Evolutionary conservation across 2,113 vertebrate genomes (phyloP).

Genomic region (Hyaena hyaena): DNA sequence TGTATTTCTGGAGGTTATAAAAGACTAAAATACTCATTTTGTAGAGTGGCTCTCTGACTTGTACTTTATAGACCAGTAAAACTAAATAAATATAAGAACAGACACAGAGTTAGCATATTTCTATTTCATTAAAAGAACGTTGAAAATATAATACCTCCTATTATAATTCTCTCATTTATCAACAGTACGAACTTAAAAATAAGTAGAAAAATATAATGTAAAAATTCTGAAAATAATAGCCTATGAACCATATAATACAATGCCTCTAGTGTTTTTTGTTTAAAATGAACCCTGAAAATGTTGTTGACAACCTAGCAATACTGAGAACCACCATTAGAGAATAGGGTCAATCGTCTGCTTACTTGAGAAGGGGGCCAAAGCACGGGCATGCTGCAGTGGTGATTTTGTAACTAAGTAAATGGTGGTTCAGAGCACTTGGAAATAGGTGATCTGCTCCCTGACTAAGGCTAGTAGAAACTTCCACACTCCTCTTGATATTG

Average conservation of each 20-base stretch:
- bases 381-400: not conserved
- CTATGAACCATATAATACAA: not conserved
- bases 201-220: not conserved
- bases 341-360: not conserved
- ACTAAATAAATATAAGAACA: not conserved
- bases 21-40: not conserved
- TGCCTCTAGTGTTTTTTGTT: not conserved
- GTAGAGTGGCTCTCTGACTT: not conserved
- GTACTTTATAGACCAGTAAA: not conserved
- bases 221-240: not conserved
- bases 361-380: not conserved
- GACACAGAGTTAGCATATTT: not conserved
- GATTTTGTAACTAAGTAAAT: not conserved
- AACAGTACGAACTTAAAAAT: not conserved
- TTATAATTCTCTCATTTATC: not conserved
- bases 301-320: not conserved
- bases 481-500: not conserved
- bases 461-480: not conserved
- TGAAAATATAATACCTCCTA: not conserved
- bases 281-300: not conserved
- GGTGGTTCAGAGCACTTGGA: not conserved
- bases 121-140: conserved; percentile 19
- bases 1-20: not conserved
- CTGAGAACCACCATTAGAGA: not conserved
- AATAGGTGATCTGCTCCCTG: not conserved